These are phyloP conservation scores for Spodoptera picta DNA, from an alignment of 2,888 invertebrate species.

Conservation along the genomic window DNA sequence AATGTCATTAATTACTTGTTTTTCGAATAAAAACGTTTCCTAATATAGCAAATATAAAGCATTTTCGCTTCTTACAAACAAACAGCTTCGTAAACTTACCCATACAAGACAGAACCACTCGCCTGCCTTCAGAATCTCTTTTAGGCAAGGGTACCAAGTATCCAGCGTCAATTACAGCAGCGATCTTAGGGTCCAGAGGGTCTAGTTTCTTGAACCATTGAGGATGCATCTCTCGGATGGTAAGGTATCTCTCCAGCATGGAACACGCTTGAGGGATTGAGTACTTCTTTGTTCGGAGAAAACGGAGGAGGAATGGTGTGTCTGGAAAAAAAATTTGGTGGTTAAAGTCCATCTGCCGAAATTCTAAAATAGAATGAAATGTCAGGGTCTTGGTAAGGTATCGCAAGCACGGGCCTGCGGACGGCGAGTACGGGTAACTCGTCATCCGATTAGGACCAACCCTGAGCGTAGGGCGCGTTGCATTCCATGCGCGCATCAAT, in stretches of 20 bases:
- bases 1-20: too few relatives aligned
- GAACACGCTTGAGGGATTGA: constrained; percentile 95
- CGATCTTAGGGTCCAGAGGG: constrained; percentile 93
- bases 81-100: constrained; percentile 79
- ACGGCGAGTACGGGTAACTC: too few relatives aligned
- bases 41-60: too few relatives aligned
- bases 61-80: too few relatives aligned
- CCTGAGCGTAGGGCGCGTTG: too few relatives aligned
- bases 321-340: constrained; percentile 81
- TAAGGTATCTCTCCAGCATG: constrained; percentile 95
- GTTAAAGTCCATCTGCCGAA: neutral
- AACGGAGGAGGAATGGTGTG: constrained; percentile 93
- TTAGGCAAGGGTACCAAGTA: constrained; percentile 93
- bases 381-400: too few relatives aligned
- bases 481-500: too few relatives aligned
- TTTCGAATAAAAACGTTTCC: too few relatives aligned
- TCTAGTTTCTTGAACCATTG: constrained; percentile 95
- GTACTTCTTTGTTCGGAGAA: constrained; percentile 96
- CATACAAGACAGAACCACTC: constrained; percentile 94
- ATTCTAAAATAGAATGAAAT: neutral
- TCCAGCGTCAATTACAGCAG: constrained; percentile 94
- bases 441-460: too few relatives aligned
- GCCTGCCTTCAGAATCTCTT: constrained; percentile 92
- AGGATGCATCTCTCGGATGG: constrained; percentile 94
- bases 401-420: too few relatives aligned